A percentile compares a stretch with the other conserved stretches of the same genome.
phyloP scores from a whole-genome alignment of 2,797 vertebrate species.

The Lacerta viridis region DNA sequence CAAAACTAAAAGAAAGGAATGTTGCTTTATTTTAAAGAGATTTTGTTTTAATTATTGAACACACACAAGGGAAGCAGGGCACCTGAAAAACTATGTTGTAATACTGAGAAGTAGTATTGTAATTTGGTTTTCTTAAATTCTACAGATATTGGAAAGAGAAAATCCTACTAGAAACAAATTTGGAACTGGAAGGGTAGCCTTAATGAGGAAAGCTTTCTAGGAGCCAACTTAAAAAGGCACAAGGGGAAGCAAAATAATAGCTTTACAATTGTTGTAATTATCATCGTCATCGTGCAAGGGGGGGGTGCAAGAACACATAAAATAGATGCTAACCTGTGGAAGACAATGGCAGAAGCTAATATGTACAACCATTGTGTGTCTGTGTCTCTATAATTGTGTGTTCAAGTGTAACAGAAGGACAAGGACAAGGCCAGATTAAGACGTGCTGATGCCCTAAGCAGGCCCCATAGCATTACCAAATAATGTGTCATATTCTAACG shows the following conservation, averaged over 20 bases:
- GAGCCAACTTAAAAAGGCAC: background rate
- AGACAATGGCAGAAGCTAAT: background rate
- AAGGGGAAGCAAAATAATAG: background rate
- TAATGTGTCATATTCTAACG: too few species aligned
- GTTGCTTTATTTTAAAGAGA: background rate
- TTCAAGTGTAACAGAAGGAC: too few species aligned
- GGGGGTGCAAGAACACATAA: background rate
- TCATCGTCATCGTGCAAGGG: too few species aligned
- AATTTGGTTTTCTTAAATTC: background rate
- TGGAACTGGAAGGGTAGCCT: background rate
- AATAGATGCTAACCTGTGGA: background rate
- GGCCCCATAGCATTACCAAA: too few species aligned
- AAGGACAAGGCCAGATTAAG: background rate
- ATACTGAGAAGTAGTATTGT: background rate
- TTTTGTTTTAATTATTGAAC: conserved; percentile 2
- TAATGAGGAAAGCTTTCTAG: background rate
- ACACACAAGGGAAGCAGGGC: background rate
- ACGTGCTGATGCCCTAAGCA: too few species aligned
- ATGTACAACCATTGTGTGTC: too few species aligned
- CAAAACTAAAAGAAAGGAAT: background rate
- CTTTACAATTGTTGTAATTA: too few species aligned
- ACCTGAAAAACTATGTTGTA: background rate
- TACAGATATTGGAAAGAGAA: background rate
- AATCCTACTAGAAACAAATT: background rate
- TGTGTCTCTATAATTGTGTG: too few species aligned